These are phyloP conservation scores for Neodiprion virginianus DNA, from an alignment of 1,140 invertebrate genomes.

Conservation along the genomic window DNA sequence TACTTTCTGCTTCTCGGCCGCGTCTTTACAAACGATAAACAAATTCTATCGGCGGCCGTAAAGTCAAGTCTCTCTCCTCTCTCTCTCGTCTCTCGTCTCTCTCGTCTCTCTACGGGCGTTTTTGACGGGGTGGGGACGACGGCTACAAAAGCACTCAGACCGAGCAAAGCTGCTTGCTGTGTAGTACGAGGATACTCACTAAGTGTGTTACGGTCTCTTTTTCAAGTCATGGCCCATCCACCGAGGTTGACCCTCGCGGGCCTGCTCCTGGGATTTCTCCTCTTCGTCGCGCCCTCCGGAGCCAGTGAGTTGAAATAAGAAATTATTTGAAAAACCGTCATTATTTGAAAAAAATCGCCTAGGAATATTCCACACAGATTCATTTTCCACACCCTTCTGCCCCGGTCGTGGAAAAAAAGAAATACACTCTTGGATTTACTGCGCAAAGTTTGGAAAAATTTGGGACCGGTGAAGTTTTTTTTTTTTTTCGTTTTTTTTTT, in stretches of 20 bases:
- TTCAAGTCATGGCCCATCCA: constrained; percentile 3
- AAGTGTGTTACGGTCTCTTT: neutral
- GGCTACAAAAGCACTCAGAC: neutral
- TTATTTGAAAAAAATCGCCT: no score
- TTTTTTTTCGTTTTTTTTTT: no score
- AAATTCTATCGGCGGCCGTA: neutral
- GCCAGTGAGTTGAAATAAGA: neutral
- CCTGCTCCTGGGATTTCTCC: constrained; percentile 2
- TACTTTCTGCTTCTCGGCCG: neutral
- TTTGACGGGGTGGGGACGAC: neutral
- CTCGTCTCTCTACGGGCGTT: no score
- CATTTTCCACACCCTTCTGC: no score
- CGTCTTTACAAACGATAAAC: neutral
- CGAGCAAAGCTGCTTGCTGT: neutral
- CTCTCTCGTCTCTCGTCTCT: no score
- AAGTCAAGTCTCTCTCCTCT: no score
- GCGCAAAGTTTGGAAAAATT: no score
- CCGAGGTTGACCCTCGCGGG: constrained; percentile 6
- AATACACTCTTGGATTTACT: no score
- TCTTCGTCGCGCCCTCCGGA: neutral
- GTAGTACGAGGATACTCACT: neutral
- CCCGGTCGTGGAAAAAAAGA: no score
- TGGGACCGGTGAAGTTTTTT: no score
- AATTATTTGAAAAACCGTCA: no score
- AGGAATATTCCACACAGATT: no score